These are phyloP conservation scores for Lepas anatifera DNA, from an alignment of 2,888 invertebrate genomes.

Conservation along the genomic window DNA sequence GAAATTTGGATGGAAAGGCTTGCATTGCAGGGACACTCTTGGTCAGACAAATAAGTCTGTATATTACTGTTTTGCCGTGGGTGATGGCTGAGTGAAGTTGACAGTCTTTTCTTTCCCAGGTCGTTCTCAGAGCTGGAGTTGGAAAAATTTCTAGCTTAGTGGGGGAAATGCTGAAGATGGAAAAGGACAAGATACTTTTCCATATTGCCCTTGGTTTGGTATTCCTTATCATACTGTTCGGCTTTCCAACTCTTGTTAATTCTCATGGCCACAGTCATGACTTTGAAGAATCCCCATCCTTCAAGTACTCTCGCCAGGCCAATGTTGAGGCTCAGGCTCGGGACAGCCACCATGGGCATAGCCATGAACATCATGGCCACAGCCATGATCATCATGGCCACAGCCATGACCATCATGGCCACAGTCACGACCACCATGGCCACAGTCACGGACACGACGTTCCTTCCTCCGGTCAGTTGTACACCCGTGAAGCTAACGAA, in stretches of 20 bases:
- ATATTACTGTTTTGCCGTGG: no score
- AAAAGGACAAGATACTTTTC: not conserved
- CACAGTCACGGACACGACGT: conserved; percentile 17
- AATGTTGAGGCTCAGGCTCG: conserved; percentile 18
- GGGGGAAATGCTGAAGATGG: no score
- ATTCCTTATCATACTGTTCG: not conserved
- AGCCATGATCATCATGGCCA: conserved; percentile 17
- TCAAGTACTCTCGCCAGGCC: conserved; percentile 22
- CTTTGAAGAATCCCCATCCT: conserved; percentile 21
- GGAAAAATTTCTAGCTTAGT: no score
- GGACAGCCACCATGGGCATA: conserved; percentile 16
- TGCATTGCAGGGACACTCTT: no score
- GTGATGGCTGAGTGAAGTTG: no score
- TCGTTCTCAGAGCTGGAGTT: no score
- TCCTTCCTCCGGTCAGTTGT: conserved; percentile 22
- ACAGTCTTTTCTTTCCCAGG: no score
- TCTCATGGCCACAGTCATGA: conserved; percentile 14
- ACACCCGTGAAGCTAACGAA: conserved; percentile 22
- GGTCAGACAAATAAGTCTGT: no score
- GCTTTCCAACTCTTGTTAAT: not conserved
- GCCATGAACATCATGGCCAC: conserved; percentile 18
- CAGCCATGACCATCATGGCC: conserved; percentile 10
- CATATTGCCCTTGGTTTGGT: not conserved
- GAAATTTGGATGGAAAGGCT: no score
- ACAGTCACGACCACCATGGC: conserved; percentile 11